Evolutionary conservation across 2,888 invertebrate genomes (phyloP).

Genomic region (Drosophila cognata): DNA sequence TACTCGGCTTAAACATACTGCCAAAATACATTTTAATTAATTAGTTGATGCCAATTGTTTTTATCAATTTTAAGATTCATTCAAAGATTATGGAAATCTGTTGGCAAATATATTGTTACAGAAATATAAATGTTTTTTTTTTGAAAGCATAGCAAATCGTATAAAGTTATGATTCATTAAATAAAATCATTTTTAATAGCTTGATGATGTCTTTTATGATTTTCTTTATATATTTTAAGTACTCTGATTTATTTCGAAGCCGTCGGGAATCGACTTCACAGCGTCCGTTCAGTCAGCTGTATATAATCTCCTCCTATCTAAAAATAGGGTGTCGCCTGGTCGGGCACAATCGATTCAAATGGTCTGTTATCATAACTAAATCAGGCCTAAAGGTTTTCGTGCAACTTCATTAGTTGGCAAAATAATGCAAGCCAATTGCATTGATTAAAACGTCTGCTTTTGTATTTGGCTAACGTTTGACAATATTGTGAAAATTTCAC

Average conservation of each 20-base stretch:
- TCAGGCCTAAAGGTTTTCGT: background rate
- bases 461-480: background rate
- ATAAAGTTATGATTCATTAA: background rate
- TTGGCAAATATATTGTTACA: background rate
- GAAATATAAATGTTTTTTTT: background rate
- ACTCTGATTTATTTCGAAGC: background rate
- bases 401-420: background rate
- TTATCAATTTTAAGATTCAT: background rate
- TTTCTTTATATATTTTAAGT: background rate
- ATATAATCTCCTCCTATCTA: background rate
- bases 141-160: too few relatives aligned
- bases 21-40: background rate
- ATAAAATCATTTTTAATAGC: background rate
- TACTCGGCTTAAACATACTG: background rate
- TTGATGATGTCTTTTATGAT: background rate
- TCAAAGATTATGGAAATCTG: background rate
- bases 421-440: conserved; percentile 13
- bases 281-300: background rate
- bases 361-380: background rate
- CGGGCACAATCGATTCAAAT: background rate
- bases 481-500: background rate
- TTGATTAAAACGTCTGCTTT: background rate
- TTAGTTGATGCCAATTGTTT: background rate
- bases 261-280: background rate
- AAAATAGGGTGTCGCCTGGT: background rate